Conservation (phyloP, 2,888 invertebrate genomes). For the Aspidapion aeneum region DNA sequence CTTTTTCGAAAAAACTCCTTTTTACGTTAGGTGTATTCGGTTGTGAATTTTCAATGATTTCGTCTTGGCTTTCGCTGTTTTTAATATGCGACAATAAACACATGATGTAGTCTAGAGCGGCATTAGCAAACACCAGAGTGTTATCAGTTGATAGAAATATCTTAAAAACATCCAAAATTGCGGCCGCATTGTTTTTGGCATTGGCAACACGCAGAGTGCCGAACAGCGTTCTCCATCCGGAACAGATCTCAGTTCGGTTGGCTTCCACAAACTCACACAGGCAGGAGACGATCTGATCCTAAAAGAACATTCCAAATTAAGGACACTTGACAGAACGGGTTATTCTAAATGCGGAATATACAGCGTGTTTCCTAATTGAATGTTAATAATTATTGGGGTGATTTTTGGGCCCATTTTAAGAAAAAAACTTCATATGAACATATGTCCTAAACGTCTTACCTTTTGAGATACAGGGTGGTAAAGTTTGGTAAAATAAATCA, state of each 20-base stretch:
- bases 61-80: constrained; percentile 56
- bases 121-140: constrained; percentile 89
- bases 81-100: constrained; percentile 78
- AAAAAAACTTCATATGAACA: too few relatives aligned
- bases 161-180: constrained; percentile 87
- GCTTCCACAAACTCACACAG: constrained; percentile 96
- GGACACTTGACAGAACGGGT: too few relatives aligned
- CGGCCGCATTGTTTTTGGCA: constrained; percentile 61
- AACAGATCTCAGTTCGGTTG: constrained; percentile 87
- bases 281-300: constrained; percentile 87
- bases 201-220: constrained; percentile 89
- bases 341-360: too few relatives aligned
- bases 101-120: constrained; percentile 89
- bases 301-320: constrained; percentile 11
- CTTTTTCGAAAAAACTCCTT: constrained; percentile 37
- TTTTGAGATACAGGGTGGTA: too few relatives aligned
- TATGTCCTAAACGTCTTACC: too few relatives aligned
- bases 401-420: too few relatives aligned
- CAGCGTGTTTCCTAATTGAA: too few relatives aligned
- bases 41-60: constrained; percentile 14
- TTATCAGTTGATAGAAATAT: constrained; percentile 93
- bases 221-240: constrained; percentile 95
- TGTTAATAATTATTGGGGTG: too few relatives aligned
- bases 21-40: constrained; percentile 33
- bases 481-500: too few relatives aligned